phyloP scores from a whole-genome alignment of 1,140 invertebrate species.

The Drosophila trapezifrons region DNA sequence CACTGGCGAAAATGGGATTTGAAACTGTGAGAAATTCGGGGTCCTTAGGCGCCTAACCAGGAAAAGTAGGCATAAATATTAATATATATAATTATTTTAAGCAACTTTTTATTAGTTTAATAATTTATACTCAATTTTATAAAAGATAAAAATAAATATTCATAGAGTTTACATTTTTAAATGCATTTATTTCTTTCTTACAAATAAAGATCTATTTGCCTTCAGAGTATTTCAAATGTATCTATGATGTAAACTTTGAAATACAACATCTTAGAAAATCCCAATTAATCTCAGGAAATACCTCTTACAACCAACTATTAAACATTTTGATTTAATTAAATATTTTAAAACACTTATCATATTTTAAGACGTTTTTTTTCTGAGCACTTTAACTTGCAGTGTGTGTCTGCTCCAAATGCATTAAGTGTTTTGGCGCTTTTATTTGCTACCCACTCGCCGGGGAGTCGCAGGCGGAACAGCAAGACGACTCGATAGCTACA shows the following conservation, averaged over 20 bases:
- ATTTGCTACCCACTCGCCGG: constrained; percentile 68
- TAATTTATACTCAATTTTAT: not conserved
- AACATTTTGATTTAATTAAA: not conserved
- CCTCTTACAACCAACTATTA: too few relatives aligned
- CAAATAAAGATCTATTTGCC: too few relatives aligned
- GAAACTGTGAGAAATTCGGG: not conserved
- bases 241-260: too few relatives aligned
- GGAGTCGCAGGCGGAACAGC: constrained; percentile 44
- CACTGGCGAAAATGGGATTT: constrained; percentile 3
- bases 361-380: too few relatives aligned
- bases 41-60: not conserved
- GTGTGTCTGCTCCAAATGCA: constrained; percentile 74
- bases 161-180: too few relatives aligned
- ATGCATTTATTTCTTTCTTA: too few relatives aligned
- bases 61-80: not conserved
- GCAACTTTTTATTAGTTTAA: not conserved
- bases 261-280: too few relatives aligned
- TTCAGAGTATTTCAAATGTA: too few relatives aligned
- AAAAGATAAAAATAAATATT: not conserved
- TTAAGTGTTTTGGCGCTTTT: constrained; percentile 77
- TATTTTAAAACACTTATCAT: not conserved
- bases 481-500: constrained; percentile 63
- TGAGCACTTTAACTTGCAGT: not conserved
- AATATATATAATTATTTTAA: not conserved
- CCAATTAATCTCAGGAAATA: not conserved